phyloP scores from a whole-genome alignment of 2,113 vertebrate species.

The Malaclemys terrapin region DNA sequence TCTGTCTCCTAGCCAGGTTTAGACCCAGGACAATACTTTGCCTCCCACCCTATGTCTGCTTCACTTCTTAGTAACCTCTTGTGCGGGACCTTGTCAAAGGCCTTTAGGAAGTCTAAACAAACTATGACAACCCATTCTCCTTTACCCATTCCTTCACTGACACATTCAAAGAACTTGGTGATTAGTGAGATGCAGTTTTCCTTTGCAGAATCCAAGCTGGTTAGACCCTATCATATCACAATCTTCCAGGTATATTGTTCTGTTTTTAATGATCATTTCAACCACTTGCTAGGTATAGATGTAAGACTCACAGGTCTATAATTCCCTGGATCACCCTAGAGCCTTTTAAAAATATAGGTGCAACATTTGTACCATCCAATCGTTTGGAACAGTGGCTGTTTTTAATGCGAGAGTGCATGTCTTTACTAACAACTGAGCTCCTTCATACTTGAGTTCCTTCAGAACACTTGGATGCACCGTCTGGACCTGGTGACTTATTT shows the following conservation, averaged over 20 bases:
- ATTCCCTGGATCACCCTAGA: background rate
- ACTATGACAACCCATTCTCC: background rate
- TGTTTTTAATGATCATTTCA: background rate
- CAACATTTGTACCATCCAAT: background rate
- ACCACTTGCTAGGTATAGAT: background rate
- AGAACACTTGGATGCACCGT: no score
- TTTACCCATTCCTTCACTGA: background rate
- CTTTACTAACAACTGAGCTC: no score
- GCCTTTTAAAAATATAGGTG: background rate
- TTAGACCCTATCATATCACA: background rate
- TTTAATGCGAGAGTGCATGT: no score
- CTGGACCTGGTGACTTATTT: no score
- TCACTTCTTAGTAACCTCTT: background rate
- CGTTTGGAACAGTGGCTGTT: background rate
- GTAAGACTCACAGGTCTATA: background rate
- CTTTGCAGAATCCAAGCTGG: background rate
- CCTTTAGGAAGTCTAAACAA: background rate
- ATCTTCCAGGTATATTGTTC: background rate
- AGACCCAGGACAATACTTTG: background rate
- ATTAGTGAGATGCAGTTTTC: background rate
- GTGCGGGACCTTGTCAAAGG: background rate
- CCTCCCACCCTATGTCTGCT: background rate
- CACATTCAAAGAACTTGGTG: background rate
- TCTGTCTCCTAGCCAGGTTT: background rate
- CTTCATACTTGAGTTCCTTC: no score